phyloP scores from a whole-genome alignment of 1,140 invertebrate species.

The Polypedilum pembai region DNA sequence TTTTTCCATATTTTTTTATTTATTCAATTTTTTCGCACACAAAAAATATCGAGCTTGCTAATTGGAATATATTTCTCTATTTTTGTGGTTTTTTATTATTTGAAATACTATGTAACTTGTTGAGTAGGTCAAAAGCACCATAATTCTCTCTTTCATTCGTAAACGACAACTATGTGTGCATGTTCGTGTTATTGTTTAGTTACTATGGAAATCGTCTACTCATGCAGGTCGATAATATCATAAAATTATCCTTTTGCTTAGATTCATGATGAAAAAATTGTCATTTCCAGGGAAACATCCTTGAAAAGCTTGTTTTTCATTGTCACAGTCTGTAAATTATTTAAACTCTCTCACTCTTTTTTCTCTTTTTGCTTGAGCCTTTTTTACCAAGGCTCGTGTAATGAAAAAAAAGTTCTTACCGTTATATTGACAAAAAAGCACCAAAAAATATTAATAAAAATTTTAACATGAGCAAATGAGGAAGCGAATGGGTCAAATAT shows the following conservation, averaged over 20 bases:
- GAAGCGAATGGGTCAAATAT: no score
- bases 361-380: no score
- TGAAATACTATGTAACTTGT: background rate
- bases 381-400: background rate
- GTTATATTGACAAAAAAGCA: background rate
- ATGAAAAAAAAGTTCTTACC: background rate
- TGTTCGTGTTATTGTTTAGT: background rate
- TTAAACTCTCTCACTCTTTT: background rate
- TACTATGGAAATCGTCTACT: background rate
- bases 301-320: background rate
- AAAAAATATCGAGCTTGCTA: no score
- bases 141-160: background rate
- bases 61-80: background rate
- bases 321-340: background rate
- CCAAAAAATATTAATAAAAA: background rate
- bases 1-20: no score
- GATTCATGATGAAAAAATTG: background rate
- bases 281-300: background rate
- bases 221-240: conserved; percentile 5
- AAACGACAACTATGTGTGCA: no score
- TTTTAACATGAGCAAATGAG: no score
- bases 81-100: background rate
- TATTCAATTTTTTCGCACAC: no score
- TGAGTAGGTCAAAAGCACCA: conserved; percentile 16
- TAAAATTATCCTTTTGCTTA: background rate